These are phyloP conservation scores for Priocnemis perturbator DNA, from an alignment of 2,888 invertebrate genomes.

Conservation along the genomic window DNA sequence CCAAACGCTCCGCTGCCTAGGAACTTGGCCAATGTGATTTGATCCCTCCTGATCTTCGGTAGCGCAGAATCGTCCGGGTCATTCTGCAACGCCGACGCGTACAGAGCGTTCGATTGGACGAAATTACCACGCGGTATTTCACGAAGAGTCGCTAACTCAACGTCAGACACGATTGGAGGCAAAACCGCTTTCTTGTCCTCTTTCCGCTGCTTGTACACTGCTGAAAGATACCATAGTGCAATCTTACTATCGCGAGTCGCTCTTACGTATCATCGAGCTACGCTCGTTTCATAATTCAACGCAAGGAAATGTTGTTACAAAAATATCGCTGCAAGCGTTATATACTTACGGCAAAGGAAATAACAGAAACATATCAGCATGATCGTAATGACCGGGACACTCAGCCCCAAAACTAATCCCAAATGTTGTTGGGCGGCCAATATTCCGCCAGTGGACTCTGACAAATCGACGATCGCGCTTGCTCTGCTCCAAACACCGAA, in stretches of 20 bases:
- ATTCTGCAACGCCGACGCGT: constrained; percentile 81
- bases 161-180: constrained; percentile 81
- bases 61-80: constrained; percentile 87
- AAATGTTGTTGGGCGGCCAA: constrained; percentile 77
- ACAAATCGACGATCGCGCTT: constrained; percentile 80
- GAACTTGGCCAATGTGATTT: constrained; percentile 91
- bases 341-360: constrained; percentile 77
- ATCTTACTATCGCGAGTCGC: too few species aligned
- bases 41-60: constrained; percentile 91
- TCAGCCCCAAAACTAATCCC: constrained; percentile 80
- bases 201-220: constrained; percentile 81
- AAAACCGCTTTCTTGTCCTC: constrained; percentile 83
- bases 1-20: constrained; percentile 98
- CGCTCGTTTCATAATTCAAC: neutral
- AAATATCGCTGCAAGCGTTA: too few species aligned
- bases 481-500: constrained; percentile 87
- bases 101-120: constrained; percentile 90
- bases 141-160: constrained; percentile 90
- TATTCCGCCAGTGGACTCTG: constrained; percentile 73
- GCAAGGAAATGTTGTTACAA: neutral
- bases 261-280: too few species aligned
- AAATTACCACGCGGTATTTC: constrained; percentile 87
- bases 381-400: constrained; percentile 77
- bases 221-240: constrained; percentile 40
- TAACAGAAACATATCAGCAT: constrained; percentile 72